Conservation (phyloP, 2,888 invertebrate genomes). For the Rhogogaster chlorosoma region DNA sequence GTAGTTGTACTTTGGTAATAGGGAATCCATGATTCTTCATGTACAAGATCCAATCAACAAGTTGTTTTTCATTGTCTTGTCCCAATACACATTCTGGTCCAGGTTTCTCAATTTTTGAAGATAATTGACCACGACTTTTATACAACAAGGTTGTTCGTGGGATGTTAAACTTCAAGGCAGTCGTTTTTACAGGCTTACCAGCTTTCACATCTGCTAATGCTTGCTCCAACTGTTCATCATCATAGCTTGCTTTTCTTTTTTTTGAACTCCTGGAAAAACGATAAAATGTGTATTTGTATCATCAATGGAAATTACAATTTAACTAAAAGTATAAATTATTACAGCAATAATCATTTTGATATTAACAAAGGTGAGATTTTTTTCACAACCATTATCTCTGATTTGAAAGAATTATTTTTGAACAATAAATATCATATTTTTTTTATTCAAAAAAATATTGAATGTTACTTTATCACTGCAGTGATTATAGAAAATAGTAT, state of each 20-base stretch:
- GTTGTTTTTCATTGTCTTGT: conserved; percentile 12
- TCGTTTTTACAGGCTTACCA: background rate
- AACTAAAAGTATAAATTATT: too few relatives aligned
- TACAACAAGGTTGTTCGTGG: background rate
- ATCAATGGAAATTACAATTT: too few relatives aligned
- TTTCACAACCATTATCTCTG: too few relatives aligned
- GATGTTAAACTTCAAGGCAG: background rate
- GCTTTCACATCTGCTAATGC: background rate
- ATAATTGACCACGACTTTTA: background rate
- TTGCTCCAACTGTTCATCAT: background rate
- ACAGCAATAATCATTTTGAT: too few relatives aligned
- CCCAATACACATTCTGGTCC: conserved; percentile 1
- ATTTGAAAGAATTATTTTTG: too few relatives aligned
- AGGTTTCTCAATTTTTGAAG: background rate
- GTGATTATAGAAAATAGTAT: too few relatives aligned
- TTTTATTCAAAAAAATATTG: too few relatives aligned
- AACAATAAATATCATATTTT: too few relatives aligned
- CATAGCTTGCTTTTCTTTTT: background rate
- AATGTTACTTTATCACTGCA: too few relatives aligned
- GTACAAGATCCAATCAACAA: conserved; percentile 39
- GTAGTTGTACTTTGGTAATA: conserved; percentile 29
- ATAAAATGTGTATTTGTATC: background rate
- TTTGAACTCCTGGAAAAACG: background rate
- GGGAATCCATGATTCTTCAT: conserved; percentile 25
- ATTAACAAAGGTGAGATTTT: too few relatives aligned